phyloP scores from a whole-genome alignment of 2,888 invertebrate genomes.

The Andrena marginata region DNA sequence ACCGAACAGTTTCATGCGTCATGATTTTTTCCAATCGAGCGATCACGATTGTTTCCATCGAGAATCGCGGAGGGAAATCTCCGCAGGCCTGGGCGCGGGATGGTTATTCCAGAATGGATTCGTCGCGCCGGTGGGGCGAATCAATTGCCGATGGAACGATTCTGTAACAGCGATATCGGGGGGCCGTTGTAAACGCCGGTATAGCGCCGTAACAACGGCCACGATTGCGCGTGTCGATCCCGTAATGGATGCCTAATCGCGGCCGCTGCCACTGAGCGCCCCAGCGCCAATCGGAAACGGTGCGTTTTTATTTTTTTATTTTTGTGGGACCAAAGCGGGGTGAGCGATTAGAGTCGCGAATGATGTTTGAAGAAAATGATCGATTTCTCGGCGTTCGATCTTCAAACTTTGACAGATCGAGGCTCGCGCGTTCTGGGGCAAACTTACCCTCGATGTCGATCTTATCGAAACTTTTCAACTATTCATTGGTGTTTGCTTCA shows the following conservation, averaged over 20 bases:
- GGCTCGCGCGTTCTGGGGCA: too few species aligned
- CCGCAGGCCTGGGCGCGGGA: not conserved
- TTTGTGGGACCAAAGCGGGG: too few species aligned
- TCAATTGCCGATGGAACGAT: constrained; percentile 38
- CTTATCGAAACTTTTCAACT: too few species aligned
- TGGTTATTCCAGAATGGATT: constrained; percentile 28
- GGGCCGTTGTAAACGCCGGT: constrained; percentile 51
- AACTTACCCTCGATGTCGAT: too few species aligned
- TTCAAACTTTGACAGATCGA: too few species aligned
- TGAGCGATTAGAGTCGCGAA: too few species aligned
- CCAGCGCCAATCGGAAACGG: not conserved
- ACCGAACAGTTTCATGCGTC: constrained; percentile 2
- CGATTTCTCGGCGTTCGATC: too few species aligned
- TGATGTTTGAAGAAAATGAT: too few species aligned
- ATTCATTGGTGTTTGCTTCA: too few species aligned
- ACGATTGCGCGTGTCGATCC: constrained; percentile 38
- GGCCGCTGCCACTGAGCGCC: not conserved
- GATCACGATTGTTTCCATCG: not conserved
- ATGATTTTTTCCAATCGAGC: constrained; percentile 1
- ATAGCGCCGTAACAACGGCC: constrained; percentile 43
- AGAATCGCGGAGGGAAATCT: not conserved
- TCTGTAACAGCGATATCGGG: constrained; percentile 53
- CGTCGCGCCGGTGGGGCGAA: constrained; percentile 10
- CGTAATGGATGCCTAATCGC: constrained; percentile 60
- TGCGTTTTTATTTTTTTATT: not conserved